A percentile compares a stretch with the other conserved stretches of the same genome.
Evolutionary conservation across 2,797 vertebrate genomes (phyloP).

Genomic region (Arremon aurantiirostris): DNA sequence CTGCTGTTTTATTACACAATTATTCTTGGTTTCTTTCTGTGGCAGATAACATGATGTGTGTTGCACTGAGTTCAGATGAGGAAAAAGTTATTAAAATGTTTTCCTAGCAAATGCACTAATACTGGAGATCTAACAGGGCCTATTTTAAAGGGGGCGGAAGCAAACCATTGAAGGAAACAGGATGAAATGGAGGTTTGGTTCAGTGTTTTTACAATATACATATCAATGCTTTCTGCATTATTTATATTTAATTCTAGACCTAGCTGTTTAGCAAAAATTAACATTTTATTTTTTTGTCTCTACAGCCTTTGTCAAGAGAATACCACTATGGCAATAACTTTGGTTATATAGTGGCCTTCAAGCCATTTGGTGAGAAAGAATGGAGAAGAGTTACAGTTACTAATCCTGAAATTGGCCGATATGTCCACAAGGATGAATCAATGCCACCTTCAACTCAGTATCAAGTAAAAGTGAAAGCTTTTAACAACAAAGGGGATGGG

Average conservation of each 20-base stretch:
- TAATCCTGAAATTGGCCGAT: slow-evolving; percentile 84
- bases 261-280: background rate
- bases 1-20: background rate
- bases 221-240: background rate
- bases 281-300: background rate
- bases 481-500: slow-evolving; percentile 90
- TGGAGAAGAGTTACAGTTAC: slow-evolving; percentile 91
- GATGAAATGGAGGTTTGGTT: background rate
- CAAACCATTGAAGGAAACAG: background rate
- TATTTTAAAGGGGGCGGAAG: background rate
- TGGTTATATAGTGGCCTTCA: slow-evolving; percentile 94
- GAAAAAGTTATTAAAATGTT: background rate
- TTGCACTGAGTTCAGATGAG: background rate
- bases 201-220: background rate
- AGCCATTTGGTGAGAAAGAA: slow-evolving; percentile 77
- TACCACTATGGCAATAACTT: slow-evolving; percentile 93
- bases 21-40: background rate
- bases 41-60: background rate
- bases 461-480: slow-evolving; percentile 93
- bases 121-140: background rate
- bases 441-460: slow-evolving; percentile 85
- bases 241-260: background rate
- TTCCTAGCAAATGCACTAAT: background rate
- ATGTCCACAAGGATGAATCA: slow-evolving; percentile 89
- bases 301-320: slow-evolving; percentile 90